A percentile compares a stretch with the other conserved stretches of the same genome.
Evolutionary conservation across 2,888 invertebrate genomes (phyloP).

Genomic region (Trissolcus brochymenae): DNA sequence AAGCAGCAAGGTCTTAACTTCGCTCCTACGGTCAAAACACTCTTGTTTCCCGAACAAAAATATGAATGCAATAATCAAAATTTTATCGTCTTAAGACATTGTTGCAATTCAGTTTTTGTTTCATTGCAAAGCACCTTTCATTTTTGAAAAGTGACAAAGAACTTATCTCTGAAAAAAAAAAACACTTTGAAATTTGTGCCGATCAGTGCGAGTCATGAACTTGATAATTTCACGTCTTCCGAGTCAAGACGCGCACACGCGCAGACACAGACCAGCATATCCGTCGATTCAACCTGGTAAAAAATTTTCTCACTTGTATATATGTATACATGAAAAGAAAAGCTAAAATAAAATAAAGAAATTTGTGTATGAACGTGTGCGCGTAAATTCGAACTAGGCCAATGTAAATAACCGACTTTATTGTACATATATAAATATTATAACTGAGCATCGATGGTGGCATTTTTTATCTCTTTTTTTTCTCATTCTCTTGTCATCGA

Average conservation of each 20-base stretch:
- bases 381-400: conserved; percentile 20
- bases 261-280: conserved; percentile 32
- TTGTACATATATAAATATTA: conserved; percentile 65
- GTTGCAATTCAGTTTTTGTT: conserved; percentile 9
- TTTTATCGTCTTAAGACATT: conserved; percentile 16
- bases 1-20: conserved; percentile 37
- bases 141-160: conserved; percentile 1
- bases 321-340: conserved; percentile 51
- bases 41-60: neutral
- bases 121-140: neutral
- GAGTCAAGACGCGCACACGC: conserved; percentile 32
- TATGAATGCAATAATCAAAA: neutral
- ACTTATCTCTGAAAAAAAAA: conserved; percentile 2
- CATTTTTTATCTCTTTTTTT: conserved; percentile 1
- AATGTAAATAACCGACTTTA: conserved; percentile 62
- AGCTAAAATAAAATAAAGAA: conserved; percentile 43
- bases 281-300: conserved; percentile 10
- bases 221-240: conserved; percentile 43
- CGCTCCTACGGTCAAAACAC: neutral
- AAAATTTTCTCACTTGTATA: conserved; percentile 37
- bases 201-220: conserved; percentile 18
- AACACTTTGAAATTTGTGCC: conserved; percentile 2
- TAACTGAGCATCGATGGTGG: conserved; percentile 31
- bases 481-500: conserved; percentile 22
- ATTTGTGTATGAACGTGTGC: conserved; percentile 51